Base-by-base conservation (phyloP, 2,113 vertebrate species). In the Cynoglossus semilaevis region DNA sequence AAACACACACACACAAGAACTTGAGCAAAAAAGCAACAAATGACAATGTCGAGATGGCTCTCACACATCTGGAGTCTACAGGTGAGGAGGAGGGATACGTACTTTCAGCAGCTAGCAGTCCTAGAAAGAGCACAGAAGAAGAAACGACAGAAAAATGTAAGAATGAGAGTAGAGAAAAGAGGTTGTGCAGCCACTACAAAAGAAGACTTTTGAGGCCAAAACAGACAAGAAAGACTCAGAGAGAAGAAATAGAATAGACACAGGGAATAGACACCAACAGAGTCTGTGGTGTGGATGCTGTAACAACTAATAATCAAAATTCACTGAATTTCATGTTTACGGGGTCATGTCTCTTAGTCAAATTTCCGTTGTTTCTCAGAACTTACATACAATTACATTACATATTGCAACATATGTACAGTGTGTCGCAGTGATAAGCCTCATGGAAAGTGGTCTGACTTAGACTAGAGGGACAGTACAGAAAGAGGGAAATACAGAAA, bases 71-170 rank as follows among this genome's bases (percentile, higher is more conserved):
- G 12, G 14, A 19, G 16, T 61, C 41, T 55, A 52, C 15, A 61
- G 61, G 57, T 44, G 50, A 70, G 76, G 57, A 56, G 9, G 52
- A 51, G 58, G 71, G 67, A 92, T 96, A 99, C 97, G 93, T 99
- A 99, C 97, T 97, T 98, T 99, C 97, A 88, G 96, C 96, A 76
- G 96, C 96, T 93, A 99, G 93, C 89, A 98, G 94, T 98, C 96
- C 97, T 98, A 96, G 80, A 88, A 92, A 91, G 85, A 85, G 90
- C 92, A 94, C 91, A 80, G 93, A 94, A 91, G 68, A 15, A 76
- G 81, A 87, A 79, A 50, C 74, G 80, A 57, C 70, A 74, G 71
- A 82, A 56, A 76, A 51, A 83, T n/a, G 65, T 72, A 40, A 83
- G 40, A 67, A 16, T 49, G 59, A 64, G 14, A 76, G 81, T 81